A percentile compares a stretch with the other conserved stretches of the same genome.
Conservation (phyloP, 2,113 vertebrate species). For the Bombycilla garrulus region DNA sequence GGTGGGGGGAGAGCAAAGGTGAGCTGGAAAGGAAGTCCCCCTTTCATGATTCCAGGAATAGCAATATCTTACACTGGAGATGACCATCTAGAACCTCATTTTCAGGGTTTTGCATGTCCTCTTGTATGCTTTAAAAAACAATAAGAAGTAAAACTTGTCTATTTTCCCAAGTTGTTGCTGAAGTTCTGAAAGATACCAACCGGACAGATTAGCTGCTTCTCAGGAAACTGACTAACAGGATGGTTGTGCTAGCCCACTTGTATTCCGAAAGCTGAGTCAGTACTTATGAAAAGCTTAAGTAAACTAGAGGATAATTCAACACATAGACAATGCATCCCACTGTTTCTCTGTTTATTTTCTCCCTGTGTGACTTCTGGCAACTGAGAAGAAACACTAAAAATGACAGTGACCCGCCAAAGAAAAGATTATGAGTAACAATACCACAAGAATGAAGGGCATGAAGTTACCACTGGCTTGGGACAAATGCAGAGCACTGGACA, state of each 20-base stretch:
- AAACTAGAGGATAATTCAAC: conserved; percentile 51
- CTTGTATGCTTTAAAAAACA: neutral
- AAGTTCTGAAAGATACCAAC: neutral
- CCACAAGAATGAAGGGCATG: conserved; percentile 40
- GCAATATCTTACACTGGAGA: neutral
- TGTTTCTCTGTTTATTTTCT: conserved; percentile 60
- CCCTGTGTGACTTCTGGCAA: conserved; percentile 51
- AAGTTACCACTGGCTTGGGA: conserved; percentile 29
- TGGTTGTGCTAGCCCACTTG: neutral
- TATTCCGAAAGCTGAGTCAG: conserved; percentile 29
- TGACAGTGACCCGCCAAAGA: conserved; percentile 33
- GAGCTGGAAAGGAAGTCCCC: neutral
- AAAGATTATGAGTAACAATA: conserved; percentile 60
- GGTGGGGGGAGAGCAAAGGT: neutral
- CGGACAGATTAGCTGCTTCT: neutral
- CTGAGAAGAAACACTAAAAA: conserved; percentile 14
- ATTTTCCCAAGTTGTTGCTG: neutral
- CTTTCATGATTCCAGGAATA: neutral
- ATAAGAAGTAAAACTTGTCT: neutral
- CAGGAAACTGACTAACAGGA: neutral
- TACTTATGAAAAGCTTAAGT: conserved; percentile 21
- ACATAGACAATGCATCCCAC: conserved; percentile 40
- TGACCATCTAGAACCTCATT: neutral
- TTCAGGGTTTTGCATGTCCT: neutral
- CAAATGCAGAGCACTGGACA: neutral